A percentile compares a stretch with the other conserved stretches of the same genome.
These are phyloP conservation scores for Pomacea maculata DNA, from an alignment of 1,140 invertebrate genomes.

Conservation along the genomic window DNA sequence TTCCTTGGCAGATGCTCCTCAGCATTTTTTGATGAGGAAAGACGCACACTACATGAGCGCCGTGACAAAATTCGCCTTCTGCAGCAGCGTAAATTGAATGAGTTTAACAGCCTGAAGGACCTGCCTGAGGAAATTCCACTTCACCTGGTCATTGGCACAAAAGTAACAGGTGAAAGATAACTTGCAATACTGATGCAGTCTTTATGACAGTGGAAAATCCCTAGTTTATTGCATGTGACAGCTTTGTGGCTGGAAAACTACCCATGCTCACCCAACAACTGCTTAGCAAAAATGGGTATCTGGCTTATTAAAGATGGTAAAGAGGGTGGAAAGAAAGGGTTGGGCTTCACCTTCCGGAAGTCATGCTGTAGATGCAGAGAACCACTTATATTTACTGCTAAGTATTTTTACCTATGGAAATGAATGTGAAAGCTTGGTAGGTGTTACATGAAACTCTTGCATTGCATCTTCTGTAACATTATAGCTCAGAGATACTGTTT, in stretches of 20 bases:
- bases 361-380: too few relatives aligned
- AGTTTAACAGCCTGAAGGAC: constrained; percentile 80
- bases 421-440: too few relatives aligned
- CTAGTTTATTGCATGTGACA: background rate
- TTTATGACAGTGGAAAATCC: background rate
- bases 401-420: too few relatives aligned
- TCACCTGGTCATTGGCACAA: constrained; percentile 95
- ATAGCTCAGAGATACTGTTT: too few relatives aligned
- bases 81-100: constrained; percentile 91
- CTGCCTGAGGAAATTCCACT: constrained; percentile 93
- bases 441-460: too few relatives aligned
- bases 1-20: constrained; percentile 66
- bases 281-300: too few relatives aligned
- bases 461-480: too few relatives aligned
- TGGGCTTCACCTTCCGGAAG: too few relatives aligned
- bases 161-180: constrained; percentile 79
- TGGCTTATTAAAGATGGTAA: too few relatives aligned
- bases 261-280: background rate
- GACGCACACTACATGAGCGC: constrained; percentile 87
- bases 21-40: constrained; percentile 95
- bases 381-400: too few relatives aligned
- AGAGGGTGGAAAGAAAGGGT: too few relatives aligned
- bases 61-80: constrained; percentile 91
- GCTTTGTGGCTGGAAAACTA: background rate
- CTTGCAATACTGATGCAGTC: background rate